Conservation (phyloP, 2,113 vertebrate genomes). For the Mastomys natalensis region DNA sequence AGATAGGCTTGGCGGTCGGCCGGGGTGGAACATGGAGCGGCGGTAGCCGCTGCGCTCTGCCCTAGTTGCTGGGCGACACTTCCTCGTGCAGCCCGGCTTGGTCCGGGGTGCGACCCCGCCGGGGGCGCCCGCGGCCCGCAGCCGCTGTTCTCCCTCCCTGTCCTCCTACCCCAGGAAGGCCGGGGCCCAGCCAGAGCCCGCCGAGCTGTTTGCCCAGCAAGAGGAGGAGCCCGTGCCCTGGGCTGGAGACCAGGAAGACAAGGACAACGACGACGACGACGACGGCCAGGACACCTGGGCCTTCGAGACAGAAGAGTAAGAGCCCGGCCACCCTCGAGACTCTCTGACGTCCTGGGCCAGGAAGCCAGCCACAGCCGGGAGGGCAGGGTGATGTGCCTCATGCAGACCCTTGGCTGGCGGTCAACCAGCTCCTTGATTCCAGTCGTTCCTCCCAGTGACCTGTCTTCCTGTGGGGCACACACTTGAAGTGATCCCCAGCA, state of each 20-base stretch:
- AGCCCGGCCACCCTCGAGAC: background rate
- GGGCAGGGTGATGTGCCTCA: no score
- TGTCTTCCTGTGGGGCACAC: background rate
- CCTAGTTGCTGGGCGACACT: background rate
- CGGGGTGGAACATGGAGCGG: background rate
- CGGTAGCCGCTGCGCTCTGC: background rate
- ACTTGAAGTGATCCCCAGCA: background rate
- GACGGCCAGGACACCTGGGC: background rate
- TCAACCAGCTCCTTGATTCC: background rate
- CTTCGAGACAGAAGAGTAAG: constrained; percentile 33
- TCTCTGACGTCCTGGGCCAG: background rate
- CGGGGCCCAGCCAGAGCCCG: background rate
- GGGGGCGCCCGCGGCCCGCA: background rate
- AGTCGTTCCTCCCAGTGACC: background rate
- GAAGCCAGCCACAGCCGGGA: background rate
- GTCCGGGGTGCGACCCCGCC: background rate
- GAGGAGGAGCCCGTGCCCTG: background rate
- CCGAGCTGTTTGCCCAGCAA: background rate
- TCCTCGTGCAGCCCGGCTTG: background rate
- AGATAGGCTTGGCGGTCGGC: background rate
- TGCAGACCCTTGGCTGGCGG: background rate
- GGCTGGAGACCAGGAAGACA: background rate
- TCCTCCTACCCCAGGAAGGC: background rate
- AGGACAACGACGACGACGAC: background rate
- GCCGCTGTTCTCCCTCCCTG: background rate